Base-by-base conservation (phyloP, 35 echinoderm and acorn worm species). In the Nesometra sesokonis region DNA sequence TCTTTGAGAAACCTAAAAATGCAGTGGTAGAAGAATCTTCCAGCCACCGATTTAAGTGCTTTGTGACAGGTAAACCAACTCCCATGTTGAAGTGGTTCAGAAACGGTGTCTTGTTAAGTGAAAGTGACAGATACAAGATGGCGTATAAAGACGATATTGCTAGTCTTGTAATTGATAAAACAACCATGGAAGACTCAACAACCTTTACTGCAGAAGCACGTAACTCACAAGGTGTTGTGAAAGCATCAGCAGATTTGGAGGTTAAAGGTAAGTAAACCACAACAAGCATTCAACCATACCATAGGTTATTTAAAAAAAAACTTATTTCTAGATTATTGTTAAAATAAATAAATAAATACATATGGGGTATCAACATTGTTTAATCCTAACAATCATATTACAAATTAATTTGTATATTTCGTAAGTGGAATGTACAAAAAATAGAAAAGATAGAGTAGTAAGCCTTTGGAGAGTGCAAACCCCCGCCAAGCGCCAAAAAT, bases 41-140 rank as follows among this genome's bases (percentile, higher is more conserved):
- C 35, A 37, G 17, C 37, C 34, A 35, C 17, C 81, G 34, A 15
- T 99, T 99, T 67, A 87, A 77, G 33, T 90, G 87, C 21, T 77
- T 79, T 0, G 88, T 99, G 37, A 89, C 85, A 0, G 96, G 96
- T 11, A 82, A 84, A 30, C 96, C 96, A 35, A 90, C 82, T 38
- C 96, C 96, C 0, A 90, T 86, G 0, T 82, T 99, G 33, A 86
- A 46, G n/a, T 99, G 96, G 96, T 92, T 88, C 84, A 90, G 90
- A 32, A 88, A 94, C 13, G 90, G 96, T 36, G 89, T 19, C 1
- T 27, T 67, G 21, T 19, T 67, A 19, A 67, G 52, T 11, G 52
- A 67, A 67, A 67, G 52, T 67, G 23, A 27, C 23, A 67, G 23
- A 67, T 67, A 67, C 52, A 67, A 67, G 21, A 67, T 67, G 52